Evolutionary conservation across 2,113 vertebrate species (phyloP), one percentile per base, ranked within the genome.

Genomic region (Petromus typicus): DNA sequence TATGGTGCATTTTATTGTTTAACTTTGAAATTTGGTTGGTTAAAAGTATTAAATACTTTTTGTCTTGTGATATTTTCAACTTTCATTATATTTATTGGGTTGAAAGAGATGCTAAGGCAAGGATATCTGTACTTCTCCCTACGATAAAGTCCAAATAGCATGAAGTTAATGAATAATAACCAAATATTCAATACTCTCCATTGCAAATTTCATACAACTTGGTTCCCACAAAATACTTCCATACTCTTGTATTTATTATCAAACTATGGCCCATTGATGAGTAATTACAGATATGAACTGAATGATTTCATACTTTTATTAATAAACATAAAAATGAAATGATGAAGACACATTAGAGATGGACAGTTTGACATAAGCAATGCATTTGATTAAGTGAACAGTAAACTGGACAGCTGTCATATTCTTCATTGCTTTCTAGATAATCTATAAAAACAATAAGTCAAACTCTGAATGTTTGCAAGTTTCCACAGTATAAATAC

Each of bases 301-400:
- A 92, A 73, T 75, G 45, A 27, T 13, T 20, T 88, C 14, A 40
- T 93, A 80, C 43, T 91, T 89, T 48, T 83, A 93, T 86, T 73
- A 90, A 94, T 51, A 86, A 75, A 25, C 27, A 89, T 61, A 56
- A 94, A 86, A 90, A 93, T 88, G 23, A 96, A 86, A 89, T 85
- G 75, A 93, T 73, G 6, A 96, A 89, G 43, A 71, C 83, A 86
- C 79, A 83, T 90, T 59, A 96, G 57, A 80, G 43, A 32, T 63
- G 84, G 66, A 93, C 20, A 90, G 11, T 40, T 30, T 48, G 51
- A 71, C 22, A 56, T 51, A 14, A 90, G 22, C 11, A 76, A 86
- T 67, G 85, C 86, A 66, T 92, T 92, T 88, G 34, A 32, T 83
- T 93, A 93, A 90, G 73, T 82, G 51, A 10, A n/a, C 85, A 81